Evolutionary conservation across 1,140 invertebrate genomes (phyloP).

Genomic region (Pararge aegeria): DNA sequence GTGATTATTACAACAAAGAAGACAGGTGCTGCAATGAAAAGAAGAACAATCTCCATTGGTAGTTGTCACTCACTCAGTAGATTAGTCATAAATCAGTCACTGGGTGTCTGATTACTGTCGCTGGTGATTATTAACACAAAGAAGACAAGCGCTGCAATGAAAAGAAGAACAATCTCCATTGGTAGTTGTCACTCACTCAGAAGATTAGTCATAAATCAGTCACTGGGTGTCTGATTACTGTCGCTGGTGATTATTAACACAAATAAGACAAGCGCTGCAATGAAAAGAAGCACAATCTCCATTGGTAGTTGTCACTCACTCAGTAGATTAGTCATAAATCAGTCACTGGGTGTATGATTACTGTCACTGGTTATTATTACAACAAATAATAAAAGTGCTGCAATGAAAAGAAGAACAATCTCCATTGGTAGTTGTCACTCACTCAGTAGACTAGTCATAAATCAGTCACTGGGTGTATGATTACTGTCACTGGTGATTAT

Average conservation of each 20-base stretch:
- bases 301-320: slow-evolving; percentile 9
- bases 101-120: slow-evolving; percentile 35
- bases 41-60: neutral
- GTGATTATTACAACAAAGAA: too few species aligned
- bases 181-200: slow-evolving; percentile 16
- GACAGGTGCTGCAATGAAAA: too few species aligned
- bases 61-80: slow-evolving; percentile 22
- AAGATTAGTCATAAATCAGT: slow-evolving; percentile 34
- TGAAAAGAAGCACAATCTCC: neutral
- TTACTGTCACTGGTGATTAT: slow-evolving; percentile 12
- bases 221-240: slow-evolving; percentile 42
- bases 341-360: slow-evolving; percentile 43
- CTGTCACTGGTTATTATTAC: slow-evolving; percentile 1
- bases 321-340: slow-evolving; percentile 29
- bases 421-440: slow-evolving; percentile 7
- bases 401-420: neutral
- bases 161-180: neutral
- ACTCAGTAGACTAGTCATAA: slow-evolving; percentile 26
- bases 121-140: neutral
- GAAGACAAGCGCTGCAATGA: too few species aligned
- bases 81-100: slow-evolving; percentile 40
- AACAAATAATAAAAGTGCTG: neutral
- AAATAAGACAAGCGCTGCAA: too few species aligned
- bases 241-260: neutral
- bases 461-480: slow-evolving; percentile 43